Conservation (phyloP, 2,888 invertebrate species). For the Apoda limacodes region DNA sequence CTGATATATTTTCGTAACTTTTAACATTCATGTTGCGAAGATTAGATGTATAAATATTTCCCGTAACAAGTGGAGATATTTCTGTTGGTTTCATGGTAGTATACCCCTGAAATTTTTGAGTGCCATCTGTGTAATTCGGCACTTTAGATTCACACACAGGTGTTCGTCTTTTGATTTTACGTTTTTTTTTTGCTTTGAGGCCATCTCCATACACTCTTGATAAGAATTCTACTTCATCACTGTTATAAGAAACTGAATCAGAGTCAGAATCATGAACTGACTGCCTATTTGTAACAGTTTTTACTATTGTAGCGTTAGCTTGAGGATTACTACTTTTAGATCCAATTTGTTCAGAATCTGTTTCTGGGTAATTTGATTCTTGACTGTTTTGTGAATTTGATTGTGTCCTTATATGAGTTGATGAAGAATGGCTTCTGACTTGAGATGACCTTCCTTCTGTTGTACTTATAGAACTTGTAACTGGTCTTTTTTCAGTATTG, state of each 20-base stretch:
- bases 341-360: constrained; percentile 34
- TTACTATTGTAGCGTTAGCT: constrained; percentile 20
- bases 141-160: constrained; percentile 22
- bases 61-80: constrained; percentile 45
- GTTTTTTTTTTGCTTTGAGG: constrained; percentile 35
- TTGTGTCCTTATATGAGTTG: constrained; percentile 30
- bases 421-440: constrained; percentile 33
- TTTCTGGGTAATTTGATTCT: constrained; percentile 44
- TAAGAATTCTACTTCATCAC: constrained; percentile 53
- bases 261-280: constrained; percentile 42
- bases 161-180: constrained; percentile 38
- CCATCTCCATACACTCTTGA: constrained; percentile 47
- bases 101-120: constrained; percentile 39
- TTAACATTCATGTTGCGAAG: constrained; percentile 46
- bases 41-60: constrained; percentile 51
- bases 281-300: constrained; percentile 18
- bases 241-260: constrained; percentile 49
- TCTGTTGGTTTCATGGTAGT: constrained; percentile 39
- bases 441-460: constrained; percentile 31
- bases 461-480: constrained; percentile 31
- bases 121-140: constrained; percentile 25
- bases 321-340: constrained; percentile 20
- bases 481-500: constrained; percentile 25
- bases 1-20: constrained; percentile 23
- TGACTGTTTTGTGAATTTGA: constrained; percentile 49